phyloP scores from a whole-genome alignment of 2,797 vertebrate genomes.

The Danio tinwini region DNA sequence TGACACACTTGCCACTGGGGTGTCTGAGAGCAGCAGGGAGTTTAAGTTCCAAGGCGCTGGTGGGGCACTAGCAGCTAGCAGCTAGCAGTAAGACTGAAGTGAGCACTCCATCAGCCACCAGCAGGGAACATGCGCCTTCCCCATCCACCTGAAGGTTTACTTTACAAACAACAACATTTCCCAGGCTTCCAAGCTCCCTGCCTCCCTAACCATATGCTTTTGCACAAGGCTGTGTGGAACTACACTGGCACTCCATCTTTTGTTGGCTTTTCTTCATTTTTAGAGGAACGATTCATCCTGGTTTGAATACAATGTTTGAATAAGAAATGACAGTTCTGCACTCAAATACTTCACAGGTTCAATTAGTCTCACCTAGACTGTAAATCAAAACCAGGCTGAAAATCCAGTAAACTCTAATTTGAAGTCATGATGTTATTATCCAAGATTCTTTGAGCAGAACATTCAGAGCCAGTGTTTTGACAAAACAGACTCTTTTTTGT shows the following conservation, averaged over 20 bases:
- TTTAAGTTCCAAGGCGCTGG: conserved; percentile 5
- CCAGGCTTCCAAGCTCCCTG: conserved; percentile 30
- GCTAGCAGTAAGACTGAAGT: conserved; percentile 9
- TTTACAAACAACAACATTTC: conserved; percentile 52
- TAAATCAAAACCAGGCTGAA: conserved; percentile 46
- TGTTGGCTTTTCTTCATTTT: neutral
- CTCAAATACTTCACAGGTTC: conserved; percentile 45
- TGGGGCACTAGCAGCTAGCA: neutral
- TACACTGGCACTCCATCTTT: conserved; percentile 3
- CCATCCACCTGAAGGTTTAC: conserved; percentile 40
- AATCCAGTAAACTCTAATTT: conserved; percentile 49
- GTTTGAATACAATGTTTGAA: conserved; percentile 43
- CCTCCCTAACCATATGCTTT: conserved; percentile 49
- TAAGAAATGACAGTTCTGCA: conserved; percentile 45
- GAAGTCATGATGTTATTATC: conserved; percentile 39
- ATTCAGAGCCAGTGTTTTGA: conserved; percentile 17
- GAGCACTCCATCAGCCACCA: conserved; percentile 36
- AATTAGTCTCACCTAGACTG: conserved; percentile 41
- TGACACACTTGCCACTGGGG: conserved; percentile 44
- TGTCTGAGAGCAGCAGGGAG: conserved; percentile 22
- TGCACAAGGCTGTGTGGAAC: conserved; percentile 23
- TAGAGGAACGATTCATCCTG: conserved; percentile 10
- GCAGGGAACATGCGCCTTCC: conserved; percentile 10
- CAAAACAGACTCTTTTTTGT: neutral
- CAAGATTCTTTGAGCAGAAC: conserved; percentile 27